phyloP scores from a whole-genome alignment of 2,797 vertebrate species.

The Fistularia tabacaria region DNA sequence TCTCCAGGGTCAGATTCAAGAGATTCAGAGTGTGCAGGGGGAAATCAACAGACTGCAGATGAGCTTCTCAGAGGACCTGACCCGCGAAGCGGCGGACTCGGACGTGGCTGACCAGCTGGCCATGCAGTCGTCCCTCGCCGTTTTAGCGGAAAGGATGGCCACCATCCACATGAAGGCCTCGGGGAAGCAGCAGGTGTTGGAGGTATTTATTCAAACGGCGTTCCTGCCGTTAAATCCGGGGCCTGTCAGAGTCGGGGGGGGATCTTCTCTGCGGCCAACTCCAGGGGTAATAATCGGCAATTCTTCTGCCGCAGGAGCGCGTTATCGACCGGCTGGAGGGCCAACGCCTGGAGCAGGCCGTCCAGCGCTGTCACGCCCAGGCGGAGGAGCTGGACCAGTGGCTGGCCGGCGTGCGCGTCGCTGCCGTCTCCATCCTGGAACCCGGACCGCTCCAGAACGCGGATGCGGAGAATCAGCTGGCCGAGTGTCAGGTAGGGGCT shows the following conservation, averaged over 20 bases:
- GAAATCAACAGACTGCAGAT: conserved; percentile 87
- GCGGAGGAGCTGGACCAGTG: conserved; percentile 88
- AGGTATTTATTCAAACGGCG: too few species aligned
- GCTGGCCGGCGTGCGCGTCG: conserved; percentile 76
- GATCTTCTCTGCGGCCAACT: too few species aligned
- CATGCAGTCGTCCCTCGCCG: conserved; percentile 89
- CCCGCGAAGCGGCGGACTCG: conserved; percentile 74
- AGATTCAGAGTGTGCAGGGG: conserved; percentile 88
- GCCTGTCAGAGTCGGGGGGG: too few species aligned
- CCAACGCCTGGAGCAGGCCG: conserved; percentile 84
- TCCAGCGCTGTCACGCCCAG: conserved; percentile 82
- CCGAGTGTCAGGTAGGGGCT: conserved; percentile 85
- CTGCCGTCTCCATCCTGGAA: conserved; percentile 56
- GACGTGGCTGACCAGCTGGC: conserved; percentile 84
- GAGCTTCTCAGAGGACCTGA: conserved; percentile 82
- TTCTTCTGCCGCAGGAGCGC: conserved; percentile 79
- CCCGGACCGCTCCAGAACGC: conserved; percentile 68
- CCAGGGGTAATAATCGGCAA: conserved; percentile 1
- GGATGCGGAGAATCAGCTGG: conserved; percentile 87
- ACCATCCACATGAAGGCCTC: conserved; percentile 96
- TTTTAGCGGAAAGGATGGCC: conserved; percentile 92
- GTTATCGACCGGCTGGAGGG: conserved; percentile 88
- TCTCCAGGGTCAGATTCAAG: conserved; percentile 82
- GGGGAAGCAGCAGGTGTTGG: conserved; percentile 87
- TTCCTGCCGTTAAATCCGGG: too few species aligned